Evolutionary conservation across 1,140 invertebrate genomes (phyloP).

Genomic region (Asobara japonica): DNA sequence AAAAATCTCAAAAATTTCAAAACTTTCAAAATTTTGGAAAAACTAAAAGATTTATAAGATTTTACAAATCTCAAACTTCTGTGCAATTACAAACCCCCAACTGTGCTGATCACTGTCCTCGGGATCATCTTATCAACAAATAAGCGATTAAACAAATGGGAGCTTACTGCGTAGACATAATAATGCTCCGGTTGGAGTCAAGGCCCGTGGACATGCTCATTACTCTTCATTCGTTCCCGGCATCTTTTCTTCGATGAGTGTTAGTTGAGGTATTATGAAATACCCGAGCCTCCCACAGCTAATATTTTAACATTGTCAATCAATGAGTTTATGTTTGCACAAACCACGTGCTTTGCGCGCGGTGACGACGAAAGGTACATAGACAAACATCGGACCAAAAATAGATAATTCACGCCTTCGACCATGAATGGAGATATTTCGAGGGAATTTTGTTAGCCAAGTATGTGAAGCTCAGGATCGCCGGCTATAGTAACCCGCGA

Average conservation of each 20-base stretch:
- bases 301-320: neutral
- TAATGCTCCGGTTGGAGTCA: slow-evolving; percentile 43
- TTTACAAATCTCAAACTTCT: too few relatives aligned
- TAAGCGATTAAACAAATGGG: neutral
- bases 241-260: slow-evolving; percentile 13
- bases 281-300: slow-evolving; percentile 19
- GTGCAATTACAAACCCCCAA: too few relatives aligned
- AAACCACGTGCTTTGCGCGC: neutral
- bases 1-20: too few relatives aligned
- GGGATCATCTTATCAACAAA: neutral
- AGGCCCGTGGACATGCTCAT: slow-evolving; percentile 41
- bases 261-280: slow-evolving; percentile 42
- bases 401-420: neutral
- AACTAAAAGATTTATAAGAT: too few relatives aligned
- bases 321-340: neutral
- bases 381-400: neutral
- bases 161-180: slow-evolving; percentile 46
- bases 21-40: too few relatives aligned
- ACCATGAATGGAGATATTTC: too few relatives aligned
- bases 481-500: too few relatives aligned
- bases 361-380: neutral
- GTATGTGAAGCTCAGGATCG: too few relatives aligned
- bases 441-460: too few relatives aligned
- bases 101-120: neutral
- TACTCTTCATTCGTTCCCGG: slow-evolving; percentile 26